Base-by-base conservation (phyloP, 2,888 invertebrate genomes). In the Bursaphelenchus okinawaensis region DNA sequence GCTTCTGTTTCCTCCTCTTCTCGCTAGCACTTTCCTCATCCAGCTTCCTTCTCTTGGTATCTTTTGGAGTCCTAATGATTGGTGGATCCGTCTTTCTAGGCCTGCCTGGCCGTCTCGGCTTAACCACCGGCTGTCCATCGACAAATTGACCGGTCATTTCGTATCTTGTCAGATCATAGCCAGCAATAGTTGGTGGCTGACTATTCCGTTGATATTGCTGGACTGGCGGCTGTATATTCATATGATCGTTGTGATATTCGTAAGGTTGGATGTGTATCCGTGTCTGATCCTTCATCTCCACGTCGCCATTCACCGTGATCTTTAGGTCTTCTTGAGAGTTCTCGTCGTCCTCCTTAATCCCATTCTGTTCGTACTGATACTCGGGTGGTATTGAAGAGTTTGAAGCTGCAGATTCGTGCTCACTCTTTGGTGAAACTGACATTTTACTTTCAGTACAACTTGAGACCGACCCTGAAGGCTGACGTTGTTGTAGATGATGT, bases 81-180 rank as follows among this genome's bases (percentile, higher is more conserved):
- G 60, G 60, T 1, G 60, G 52, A 22, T 59, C 51, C 52, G 60
- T 29, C 20, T 59, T 59, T 4, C 60, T 19, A 31, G 60, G 60
- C 23, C 60, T 12, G 12, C 60, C 60, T 23, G 60, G 60, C n/a
- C 40, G 2, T 1, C 40, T 12, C 6, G 40, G 40, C 40, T 40
- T 40, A 12, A 40, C 40, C 40, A 40, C 40, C 40, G 40, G 40
- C n/a, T 40, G 40, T 1, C 40, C 40, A 40, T 40, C 40, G 40
- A 40, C 40, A 6, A 40, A 40, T 40, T 40, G 40, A 4, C 40
- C 40, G 6, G 40, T 40, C 40, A 40, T 40, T 6, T 40, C 40
- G 6, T 40, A 40, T 2, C 40, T 12, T 3, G 40, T 40, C 40
- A 40, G n/a, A n/a, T 40, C 40, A n/a, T 40, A 40, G 40, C 40